Evolutionary conservation across 2,888 invertebrate species (phyloP).

Genomic region (Diarsia brunnea): DNA sequence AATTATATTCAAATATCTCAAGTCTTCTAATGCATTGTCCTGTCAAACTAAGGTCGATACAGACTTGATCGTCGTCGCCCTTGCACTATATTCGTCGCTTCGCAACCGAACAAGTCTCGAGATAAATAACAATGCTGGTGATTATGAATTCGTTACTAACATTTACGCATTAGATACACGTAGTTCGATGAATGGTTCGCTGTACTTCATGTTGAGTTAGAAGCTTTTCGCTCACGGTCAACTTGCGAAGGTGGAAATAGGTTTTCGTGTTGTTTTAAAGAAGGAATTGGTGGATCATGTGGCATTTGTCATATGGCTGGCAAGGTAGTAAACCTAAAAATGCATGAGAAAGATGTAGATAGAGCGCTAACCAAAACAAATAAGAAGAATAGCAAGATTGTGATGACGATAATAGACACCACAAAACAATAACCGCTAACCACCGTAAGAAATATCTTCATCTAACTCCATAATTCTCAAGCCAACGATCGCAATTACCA

Average conservation of each 20-base stretch:
- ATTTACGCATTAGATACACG: constrained; percentile 74
- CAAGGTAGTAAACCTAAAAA: background rate
- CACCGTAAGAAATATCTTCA: constrained; percentile 9
- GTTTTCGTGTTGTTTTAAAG: background rate
- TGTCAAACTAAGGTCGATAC: constrained; percentile 67
- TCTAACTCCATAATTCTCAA: constrained; percentile 21
- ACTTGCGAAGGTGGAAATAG: constrained; percentile 17
- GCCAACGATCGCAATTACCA: constrained; percentile 31
- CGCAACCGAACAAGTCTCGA: constrained; percentile 69
- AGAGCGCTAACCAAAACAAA: background rate
- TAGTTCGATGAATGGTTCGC: constrained; percentile 56
- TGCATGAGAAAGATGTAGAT: background rate
- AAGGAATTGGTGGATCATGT: constrained; percentile 7
- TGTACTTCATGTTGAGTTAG: constrained; percentile 22
- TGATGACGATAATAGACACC: background rate
- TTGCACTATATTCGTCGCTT: constrained; percentile 77
- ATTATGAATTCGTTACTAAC: constrained; percentile 77
- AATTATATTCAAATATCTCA: constrained; percentile 55
- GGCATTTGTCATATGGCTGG: background rate
- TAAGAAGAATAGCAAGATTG: background rate
- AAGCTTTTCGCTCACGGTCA: constrained; percentile 47
- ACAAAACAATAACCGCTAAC: constrained; percentile 3
- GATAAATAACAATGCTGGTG: constrained; percentile 73
- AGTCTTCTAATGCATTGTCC: constrained; percentile 67
- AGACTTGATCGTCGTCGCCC: constrained; percentile 66